Evolutionary conservation across 2,888 invertebrate species (phyloP).

Genomic region (Aphrophora alni): DNA sequence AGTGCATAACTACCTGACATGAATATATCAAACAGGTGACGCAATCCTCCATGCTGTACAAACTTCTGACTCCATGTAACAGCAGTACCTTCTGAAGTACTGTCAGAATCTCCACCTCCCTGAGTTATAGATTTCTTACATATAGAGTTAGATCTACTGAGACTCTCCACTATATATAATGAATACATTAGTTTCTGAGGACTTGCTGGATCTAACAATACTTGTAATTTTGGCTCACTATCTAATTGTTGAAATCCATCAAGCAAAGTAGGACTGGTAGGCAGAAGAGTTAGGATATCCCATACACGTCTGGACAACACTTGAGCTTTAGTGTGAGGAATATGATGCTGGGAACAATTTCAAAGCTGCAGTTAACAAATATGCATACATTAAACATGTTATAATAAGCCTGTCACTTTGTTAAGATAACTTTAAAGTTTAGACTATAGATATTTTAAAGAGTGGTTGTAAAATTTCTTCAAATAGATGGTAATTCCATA

Average conservation of each 20-base stretch:
- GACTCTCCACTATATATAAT: slow-evolving; percentile 85
- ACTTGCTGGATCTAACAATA: slow-evolving; percentile 84
- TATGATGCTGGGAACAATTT: slow-evolving; percentile 61
- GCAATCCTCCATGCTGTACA: slow-evolving; percentile 85
- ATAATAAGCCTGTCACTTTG: no score
- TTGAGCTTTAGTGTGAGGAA: slow-evolving; percentile 87
- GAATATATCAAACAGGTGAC: slow-evolving; percentile 90
- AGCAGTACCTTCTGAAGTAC: slow-evolving; percentile 42
- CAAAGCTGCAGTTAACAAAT: neutral
- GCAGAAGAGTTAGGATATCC: slow-evolving; percentile 91
- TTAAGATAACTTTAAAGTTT: no score
- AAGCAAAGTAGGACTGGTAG: slow-evolving; percentile 85
- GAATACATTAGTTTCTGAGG: slow-evolving; percentile 96
- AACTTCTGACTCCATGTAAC: slow-evolving; percentile 76
- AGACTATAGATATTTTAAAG: no score
- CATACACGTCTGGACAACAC: slow-evolving; percentile 89
- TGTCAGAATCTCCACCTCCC: neutral
- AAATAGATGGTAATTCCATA: no score
- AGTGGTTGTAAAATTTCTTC: no score
- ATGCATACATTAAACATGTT: no score
- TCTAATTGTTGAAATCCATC: slow-evolving; percentile 81
- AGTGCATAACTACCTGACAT: slow-evolving; percentile 88
- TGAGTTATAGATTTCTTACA: slow-evolving; percentile 38
- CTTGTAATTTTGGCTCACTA: slow-evolving; percentile 68
- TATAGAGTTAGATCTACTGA: slow-evolving; percentile 58